phyloP scores from a whole-genome alignment of 2,113 vertebrate genomes.

The Macrotis lagotis region DNA sequence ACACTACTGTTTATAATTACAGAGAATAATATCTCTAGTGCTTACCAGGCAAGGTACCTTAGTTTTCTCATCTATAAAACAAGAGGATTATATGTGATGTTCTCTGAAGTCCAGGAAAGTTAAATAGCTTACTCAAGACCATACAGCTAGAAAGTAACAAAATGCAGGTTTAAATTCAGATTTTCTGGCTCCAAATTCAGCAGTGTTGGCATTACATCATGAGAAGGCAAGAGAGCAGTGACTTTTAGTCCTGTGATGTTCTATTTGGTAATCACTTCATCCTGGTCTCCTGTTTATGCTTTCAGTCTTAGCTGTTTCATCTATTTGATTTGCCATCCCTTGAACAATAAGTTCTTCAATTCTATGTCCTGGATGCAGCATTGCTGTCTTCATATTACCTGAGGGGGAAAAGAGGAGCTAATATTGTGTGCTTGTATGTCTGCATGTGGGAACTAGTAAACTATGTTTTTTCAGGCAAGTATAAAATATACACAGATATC shows the following conservation, averaged over 20 bases:
- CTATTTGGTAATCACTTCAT: constrained; percentile 50
- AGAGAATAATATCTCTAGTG: constrained; percentile 22
- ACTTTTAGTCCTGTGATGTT: constrained; percentile 14
- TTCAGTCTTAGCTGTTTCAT: constrained; percentile 63
- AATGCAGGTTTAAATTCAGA: not conserved
- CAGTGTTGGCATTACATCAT: not conserved
- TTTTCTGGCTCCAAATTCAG: not conserved
- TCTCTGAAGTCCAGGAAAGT: not conserved
- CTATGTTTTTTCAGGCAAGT: not conserved
- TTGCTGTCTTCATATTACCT: constrained; percentile 59
- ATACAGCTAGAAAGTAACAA: not conserved
- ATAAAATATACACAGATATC: not conserved
- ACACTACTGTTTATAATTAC: not conserved
- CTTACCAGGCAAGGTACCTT: not conserved
- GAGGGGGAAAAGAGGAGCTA: constrained; percentile 64
- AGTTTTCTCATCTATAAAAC: not conserved
- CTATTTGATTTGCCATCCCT: constrained; percentile 64
- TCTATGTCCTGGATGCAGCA: constrained; percentile 24
- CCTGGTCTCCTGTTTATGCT: constrained; percentile 50
- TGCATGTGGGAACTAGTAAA: constrained; percentile 61
- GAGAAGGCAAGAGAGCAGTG: not conserved
- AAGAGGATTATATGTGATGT: not conserved
- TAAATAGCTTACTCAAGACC: not conserved
- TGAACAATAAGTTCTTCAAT: constrained; percentile 59
- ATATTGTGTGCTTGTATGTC: constrained; percentile 36